Evolutionary conservation across 2,797 vertebrate genomes (phyloP).

Genomic region (Rhinophrynus dorsalis): DNA sequence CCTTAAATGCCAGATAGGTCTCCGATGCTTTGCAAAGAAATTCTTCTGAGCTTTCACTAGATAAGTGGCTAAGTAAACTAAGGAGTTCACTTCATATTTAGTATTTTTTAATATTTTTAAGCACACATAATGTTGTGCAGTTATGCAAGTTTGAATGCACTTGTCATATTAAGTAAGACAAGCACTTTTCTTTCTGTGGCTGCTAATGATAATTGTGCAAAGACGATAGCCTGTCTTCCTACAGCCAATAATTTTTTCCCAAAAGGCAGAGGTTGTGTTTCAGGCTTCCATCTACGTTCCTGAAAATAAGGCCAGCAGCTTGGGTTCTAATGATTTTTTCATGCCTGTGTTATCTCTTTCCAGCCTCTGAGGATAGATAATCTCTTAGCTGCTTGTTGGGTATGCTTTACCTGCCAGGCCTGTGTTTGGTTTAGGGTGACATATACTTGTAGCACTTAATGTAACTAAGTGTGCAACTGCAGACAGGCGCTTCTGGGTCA

Average conservation of each 20-base stretch:
- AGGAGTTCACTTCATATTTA: no score
- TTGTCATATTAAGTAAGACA: not conserved
- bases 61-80: no score
- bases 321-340: constrained; percentile 69
- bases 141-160: not conserved
- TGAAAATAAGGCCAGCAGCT: constrained; percentile 52
- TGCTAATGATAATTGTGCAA: constrained; percentile 7
- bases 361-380: constrained; percentile 34
- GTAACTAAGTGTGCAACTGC: constrained; percentile 43
- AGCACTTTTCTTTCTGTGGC: constrained; percentile 4
- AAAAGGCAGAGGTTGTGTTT: constrained; percentile 35
- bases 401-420: constrained; percentile 34
- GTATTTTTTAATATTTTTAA: no score
- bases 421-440: constrained; percentile 57
- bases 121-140: no score
- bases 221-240: not conserved
- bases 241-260: not conserved
- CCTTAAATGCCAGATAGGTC: no score
- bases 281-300: constrained; percentile 50
- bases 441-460: constrained; percentile 43
- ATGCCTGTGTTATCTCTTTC: constrained; percentile 59
- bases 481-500: constrained; percentile 15
- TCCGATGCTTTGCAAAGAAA: no score
- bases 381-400: constrained; percentile 37
- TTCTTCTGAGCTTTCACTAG: no score